Percentiles rank a stretch among this genome's conserved stretches.
Evolutionary conservation across 2,888 invertebrate genomes (phyloP).

Genomic region (Xanthorhoe spadicearia): DNA sequence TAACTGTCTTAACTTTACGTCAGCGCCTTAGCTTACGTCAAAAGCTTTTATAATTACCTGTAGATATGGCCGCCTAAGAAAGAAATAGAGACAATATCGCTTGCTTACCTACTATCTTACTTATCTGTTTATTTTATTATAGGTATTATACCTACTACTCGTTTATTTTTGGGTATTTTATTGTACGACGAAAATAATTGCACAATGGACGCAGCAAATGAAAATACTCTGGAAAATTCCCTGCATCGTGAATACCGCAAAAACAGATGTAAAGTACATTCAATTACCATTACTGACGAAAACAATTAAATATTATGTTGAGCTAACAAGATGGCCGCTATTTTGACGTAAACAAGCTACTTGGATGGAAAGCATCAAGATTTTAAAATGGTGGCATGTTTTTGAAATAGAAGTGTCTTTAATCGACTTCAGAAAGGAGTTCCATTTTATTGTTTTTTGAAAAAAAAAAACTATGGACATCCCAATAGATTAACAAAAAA

Average conservation of each 20-base stretch:
- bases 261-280: slow-evolving; percentile 31
- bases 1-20: too few relatives aligned
- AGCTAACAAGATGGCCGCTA: slow-evolving; percentile 39
- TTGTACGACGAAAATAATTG: too few relatives aligned
- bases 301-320: slow-evolving; percentile 37
- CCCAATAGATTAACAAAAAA: background rate
- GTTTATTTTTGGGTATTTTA: too few relatives aligned
- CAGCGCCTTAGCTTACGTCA: too few relatives aligned
- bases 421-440: too few relatives aligned
- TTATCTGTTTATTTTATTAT: too few relatives aligned
- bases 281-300: slow-evolving; percentile 34
- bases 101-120: too few relatives aligned
- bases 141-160: too few relatives aligned
- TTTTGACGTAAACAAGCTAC: slow-evolving; percentile 8
- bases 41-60: too few relatives aligned
- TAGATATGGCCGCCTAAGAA: too few relatives aligned
- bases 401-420: background rate
- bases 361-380: slow-evolving; percentile 6
- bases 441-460: background rate
- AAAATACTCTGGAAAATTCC: background rate
- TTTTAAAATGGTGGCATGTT: background rate
- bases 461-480: background rate
- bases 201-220: background rate
- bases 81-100: too few relatives aligned
- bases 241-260: slow-evolving; percentile 10